Evolutionary conservation across 2,113 vertebrate species (phyloP).

Genomic region (Chamaetylas fuelleborni): DNA sequence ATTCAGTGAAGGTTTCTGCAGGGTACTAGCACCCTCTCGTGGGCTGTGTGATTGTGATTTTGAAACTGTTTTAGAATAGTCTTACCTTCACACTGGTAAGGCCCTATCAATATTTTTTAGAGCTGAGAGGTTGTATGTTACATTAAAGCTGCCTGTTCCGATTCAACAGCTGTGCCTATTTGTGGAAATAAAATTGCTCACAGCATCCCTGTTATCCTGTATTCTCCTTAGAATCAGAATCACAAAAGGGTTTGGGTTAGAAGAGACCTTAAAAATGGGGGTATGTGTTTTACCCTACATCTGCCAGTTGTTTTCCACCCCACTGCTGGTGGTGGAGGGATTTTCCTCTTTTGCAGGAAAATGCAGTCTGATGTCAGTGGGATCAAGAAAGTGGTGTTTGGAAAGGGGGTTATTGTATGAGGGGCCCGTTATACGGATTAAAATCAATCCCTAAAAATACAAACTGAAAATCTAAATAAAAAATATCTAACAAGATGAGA

Average conservation of each 20-base stretch:
- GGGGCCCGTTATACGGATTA: background rate
- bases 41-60: background rate
- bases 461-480: background rate
- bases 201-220: fast-evolving
- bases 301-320: background rate
- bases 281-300: background rate
- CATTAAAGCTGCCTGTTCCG: background rate
- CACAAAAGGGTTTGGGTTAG: fast-evolving
- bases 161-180: background rate
- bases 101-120: background rate
- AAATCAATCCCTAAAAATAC: background rate
- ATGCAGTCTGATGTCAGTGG: background rate
- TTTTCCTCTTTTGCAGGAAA: background rate
- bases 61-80: background rate
- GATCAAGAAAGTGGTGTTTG: background rate
- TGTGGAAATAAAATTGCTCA: background rate
- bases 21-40: conserved; percentile 26
- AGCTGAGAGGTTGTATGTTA: background rate
- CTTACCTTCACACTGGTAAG: background rate
- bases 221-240: background rate
- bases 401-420: background rate
- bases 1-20: background rate
- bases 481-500: background rate
- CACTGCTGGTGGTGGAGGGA: background rate
- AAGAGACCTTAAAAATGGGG: background rate